Percentiles rank a stretch among this genome's conserved stretches.
phyloP scores from a whole-genome alignment of 2,888 invertebrate species.

The Villa cingulata region DNA sequence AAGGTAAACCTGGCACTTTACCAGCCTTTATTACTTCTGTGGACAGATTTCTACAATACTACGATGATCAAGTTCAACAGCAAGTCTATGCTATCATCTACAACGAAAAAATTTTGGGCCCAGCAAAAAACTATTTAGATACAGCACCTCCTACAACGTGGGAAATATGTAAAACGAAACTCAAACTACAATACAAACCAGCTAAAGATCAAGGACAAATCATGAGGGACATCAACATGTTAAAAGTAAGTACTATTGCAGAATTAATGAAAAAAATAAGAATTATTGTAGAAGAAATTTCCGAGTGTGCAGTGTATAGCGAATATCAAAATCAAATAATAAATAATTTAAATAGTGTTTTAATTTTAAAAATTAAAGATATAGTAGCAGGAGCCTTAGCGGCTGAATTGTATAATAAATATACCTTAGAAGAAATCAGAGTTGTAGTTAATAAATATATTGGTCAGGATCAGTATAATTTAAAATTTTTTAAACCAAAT shows the following conservation, averaged over 20 bases:
- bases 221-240: slow-evolving; percentile 2
- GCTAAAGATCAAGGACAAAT: slow-evolving; percentile 1
- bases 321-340: slow-evolving; percentile 4
- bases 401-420: slow-evolving; percentile 7
- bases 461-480: slow-evolving; percentile 3
- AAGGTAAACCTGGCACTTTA: not conserved
- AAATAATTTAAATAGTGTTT: slow-evolving; percentile 5
- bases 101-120: not conserved
- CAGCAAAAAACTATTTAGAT: slow-evolving; percentile 7
- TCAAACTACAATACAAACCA: slow-evolving; percentile 6
- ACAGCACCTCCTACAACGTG: slow-evolving; percentile 3
- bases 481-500: not conserved
- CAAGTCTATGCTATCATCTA: not conserved
- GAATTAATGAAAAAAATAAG: slow-evolving; percentile 7
- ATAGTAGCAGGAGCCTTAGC: slow-evolving; percentile 5
- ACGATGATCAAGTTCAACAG: not conserved
- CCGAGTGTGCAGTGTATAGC: slow-evolving; percentile 9
- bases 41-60: not conserved
- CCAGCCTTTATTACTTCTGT: not conserved
- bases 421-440: slow-evolving; percentile 6
- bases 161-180: slow-evolving; percentile 4
- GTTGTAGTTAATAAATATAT: slow-evolving; percentile 4
- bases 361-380: slow-evolving; percentile 7
- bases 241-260: slow-evolving; percentile 5
- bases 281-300: slow-evolving; percentile 4